These are phyloP conservation scores for Numenius phaeopus DNA, from an alignment of 2,797 vertebrate genomes.

Conservation along the genomic window DNA sequence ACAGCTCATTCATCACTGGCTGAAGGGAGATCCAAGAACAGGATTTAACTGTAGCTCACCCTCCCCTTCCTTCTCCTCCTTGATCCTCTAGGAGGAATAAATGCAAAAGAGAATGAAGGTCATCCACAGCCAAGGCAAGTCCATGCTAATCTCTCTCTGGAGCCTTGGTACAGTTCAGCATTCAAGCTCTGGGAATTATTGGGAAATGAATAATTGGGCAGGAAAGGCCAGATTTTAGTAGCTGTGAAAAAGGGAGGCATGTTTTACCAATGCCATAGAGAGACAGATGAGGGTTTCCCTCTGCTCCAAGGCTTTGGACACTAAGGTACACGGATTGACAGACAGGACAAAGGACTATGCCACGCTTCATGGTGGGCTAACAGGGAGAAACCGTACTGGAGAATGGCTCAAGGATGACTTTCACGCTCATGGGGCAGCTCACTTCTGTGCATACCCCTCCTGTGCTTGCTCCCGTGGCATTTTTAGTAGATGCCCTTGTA, in stretches of 20 bases:
- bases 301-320: background rate
- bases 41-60: background rate
- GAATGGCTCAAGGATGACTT: background rate
- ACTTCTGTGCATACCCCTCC: background rate
- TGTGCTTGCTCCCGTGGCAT: background rate
- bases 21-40: slow-evolving; percentile 14
- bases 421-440: background rate
- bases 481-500: background rate
- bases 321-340: background rate
- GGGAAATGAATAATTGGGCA: background rate
- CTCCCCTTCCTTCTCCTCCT: background rate
- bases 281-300: background rate
- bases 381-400: background rate
- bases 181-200: background rate
- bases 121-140: background rate
- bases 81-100: background rate
- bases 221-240: background rate
- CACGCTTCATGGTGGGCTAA: background rate
- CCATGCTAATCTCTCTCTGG: background rate
- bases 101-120: background rate
- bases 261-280: background rate
- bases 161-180: background rate
- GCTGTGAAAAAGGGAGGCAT: background rate
- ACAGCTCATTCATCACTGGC: background rate
- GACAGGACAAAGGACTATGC: background rate